These are phyloP conservation scores for Trichacis sp. DNA, from an alignment of 2,888 invertebrate genomes.

Conservation along the genomic window DNA sequence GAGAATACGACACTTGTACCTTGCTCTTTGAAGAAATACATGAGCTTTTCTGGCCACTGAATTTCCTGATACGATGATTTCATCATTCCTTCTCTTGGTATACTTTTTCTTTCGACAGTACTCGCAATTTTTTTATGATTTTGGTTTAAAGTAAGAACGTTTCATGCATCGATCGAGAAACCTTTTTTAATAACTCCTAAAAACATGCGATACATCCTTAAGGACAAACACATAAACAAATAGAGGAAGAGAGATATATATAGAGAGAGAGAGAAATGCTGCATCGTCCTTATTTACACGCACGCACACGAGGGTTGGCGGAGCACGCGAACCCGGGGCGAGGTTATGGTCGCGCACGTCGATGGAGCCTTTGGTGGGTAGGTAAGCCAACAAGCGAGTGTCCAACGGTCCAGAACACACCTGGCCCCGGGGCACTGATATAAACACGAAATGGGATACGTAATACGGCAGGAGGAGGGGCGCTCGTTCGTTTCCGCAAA, in stretches of 20 bases:
- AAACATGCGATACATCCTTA: background rate
- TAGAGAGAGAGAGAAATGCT: too few relatives aligned
- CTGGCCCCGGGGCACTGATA: slow-evolving; percentile 31
- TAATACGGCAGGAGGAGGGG: slow-evolving; percentile 21
- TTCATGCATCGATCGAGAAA: too few relatives aligned
- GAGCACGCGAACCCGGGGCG: slow-evolving; percentile 9
- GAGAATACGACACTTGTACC: too few relatives aligned
- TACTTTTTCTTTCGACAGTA: too few relatives aligned
- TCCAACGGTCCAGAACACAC: slow-evolving; percentile 30
- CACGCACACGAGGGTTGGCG: slow-evolving; percentile 1
- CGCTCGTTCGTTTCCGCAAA: slow-evolving; percentile 27
- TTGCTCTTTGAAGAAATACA: too few relatives aligned
- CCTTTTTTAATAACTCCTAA: too few relatives aligned
- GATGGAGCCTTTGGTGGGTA: slow-evolving; percentile 30
- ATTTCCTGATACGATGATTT: too few relatives aligned
- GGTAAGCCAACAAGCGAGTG: slow-evolving; percentile 32
- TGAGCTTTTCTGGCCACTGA: too few relatives aligned
- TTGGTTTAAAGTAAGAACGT: too few relatives aligned
- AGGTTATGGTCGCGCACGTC: too few relatives aligned
- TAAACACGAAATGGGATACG: slow-evolving; percentile 24
- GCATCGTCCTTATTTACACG: slow-evolving; percentile 14
- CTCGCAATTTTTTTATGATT: too few relatives aligned
- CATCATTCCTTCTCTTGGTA: too few relatives aligned
- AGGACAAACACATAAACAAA: background rate
- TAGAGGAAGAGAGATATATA: background rate